Evolutionary conservation across 2,113 vertebrate species (phyloP).

Genomic region (Hemibates koningsi): DNA sequence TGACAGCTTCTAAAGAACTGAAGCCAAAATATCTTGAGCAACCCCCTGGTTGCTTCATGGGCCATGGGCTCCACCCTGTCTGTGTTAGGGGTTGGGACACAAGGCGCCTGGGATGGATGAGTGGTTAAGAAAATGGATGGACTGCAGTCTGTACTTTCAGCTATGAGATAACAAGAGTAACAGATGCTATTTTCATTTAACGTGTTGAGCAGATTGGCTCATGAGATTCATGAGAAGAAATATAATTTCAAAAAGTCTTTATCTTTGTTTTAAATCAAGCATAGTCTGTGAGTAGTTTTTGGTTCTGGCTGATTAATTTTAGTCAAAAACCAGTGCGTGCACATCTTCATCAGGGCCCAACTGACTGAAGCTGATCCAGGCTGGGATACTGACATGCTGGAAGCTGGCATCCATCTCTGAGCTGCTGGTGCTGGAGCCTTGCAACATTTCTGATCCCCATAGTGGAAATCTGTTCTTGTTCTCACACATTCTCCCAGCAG

Average conservation of each 20-base stretch:
- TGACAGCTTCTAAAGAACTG: not conserved
- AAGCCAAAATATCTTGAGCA: not conserved
- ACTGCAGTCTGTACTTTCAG: not conserved
- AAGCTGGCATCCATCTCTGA: not conserved
- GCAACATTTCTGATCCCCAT: not conserved
- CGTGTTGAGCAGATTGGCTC: not conserved
- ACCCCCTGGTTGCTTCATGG: not conserved
- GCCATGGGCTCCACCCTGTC: not conserved
- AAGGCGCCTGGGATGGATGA: not conserved
- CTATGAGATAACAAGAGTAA: not conserved
- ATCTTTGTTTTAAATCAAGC: not conserved
- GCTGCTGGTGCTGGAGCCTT: not conserved
- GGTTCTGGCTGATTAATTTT: accelerated
- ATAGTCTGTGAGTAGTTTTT: not conserved
- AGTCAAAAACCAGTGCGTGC: not conserved
- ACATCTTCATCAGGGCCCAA: not conserved
- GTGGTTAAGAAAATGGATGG: not conserved
- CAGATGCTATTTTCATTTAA: not conserved
- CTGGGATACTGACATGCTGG: not conserved
- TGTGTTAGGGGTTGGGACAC: not conserved
- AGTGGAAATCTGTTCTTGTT: not conserved
- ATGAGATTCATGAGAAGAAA: not conserved
- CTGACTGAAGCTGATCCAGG: not conserved
- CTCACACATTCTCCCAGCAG: not conserved
- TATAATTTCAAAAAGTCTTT: not conserved